Percentiles rank a stretch among this genome's conserved stretches.
Evolutionary conservation across 2,113 vertebrate species (phyloP).

Genomic region (Psammodynastes pulverulentus): DNA sequence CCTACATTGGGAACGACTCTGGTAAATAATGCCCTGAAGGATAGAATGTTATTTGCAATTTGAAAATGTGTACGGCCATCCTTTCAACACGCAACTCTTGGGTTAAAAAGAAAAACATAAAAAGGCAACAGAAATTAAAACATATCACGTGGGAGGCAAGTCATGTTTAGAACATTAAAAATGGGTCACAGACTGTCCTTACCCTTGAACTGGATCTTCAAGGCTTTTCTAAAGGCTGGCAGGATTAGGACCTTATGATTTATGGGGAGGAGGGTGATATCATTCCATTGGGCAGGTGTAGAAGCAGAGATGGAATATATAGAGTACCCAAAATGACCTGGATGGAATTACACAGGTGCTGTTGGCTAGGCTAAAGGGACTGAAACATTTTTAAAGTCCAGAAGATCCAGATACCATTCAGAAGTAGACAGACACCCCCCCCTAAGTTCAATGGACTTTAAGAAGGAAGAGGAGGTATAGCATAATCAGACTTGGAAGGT

Average conservation of each 20-base stretch:
- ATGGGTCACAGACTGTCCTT: neutral
- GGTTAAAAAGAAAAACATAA: neutral
- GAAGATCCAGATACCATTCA: neutral
- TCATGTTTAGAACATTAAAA: neutral
- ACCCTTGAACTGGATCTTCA: neutral
- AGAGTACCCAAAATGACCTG: neutral
- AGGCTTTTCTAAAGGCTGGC: neutral
- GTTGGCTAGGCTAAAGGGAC: neutral
- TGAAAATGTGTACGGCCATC: neutral
- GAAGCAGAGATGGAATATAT: neutral
- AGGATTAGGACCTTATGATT: neutral
- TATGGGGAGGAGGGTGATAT: neutral
- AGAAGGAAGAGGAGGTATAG: neutral
- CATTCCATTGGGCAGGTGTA: neutral
- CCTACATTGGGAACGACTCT: neutral
- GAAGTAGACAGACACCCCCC: neutral
- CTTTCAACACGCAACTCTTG: neutral
- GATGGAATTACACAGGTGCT: neutral
- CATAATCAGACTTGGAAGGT: neutral
- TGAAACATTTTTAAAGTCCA: neutral
- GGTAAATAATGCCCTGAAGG: neutral
- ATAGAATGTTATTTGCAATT: neutral
- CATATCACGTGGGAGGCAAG: neutral
- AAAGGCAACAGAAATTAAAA: neutral
- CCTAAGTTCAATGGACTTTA: neutral